phyloP scores from a whole-genome alignment of 2,888 invertebrate species.

The Conomelus anceps region DNA sequence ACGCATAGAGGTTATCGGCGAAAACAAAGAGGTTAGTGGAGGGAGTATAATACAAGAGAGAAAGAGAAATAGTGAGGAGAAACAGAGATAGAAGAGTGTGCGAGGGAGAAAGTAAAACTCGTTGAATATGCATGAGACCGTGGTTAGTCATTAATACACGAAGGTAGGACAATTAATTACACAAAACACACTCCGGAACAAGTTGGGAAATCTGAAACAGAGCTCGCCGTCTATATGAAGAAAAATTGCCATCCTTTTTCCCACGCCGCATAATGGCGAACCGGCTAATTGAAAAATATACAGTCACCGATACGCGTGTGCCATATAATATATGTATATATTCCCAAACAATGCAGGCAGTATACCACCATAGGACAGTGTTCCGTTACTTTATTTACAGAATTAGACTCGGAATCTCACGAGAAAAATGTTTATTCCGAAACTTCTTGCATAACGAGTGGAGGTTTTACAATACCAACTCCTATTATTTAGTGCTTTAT shows the following conservation, averaged over 20 bases:
- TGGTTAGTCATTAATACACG: neutral
- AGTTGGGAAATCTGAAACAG: neutral
- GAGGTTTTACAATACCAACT: neutral
- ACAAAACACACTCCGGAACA: neutral
- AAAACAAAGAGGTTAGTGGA: neutral
- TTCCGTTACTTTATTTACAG: neutral
- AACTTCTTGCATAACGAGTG: neutral
- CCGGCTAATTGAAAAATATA: neutral
- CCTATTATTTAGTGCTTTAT: no score
- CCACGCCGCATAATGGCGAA: neutral
- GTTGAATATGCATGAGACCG: neutral
- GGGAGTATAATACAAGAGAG: no score
- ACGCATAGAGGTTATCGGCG: neutral
- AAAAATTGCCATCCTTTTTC: neutral
- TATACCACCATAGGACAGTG: neutral
- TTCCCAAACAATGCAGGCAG: neutral
- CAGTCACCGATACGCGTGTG: neutral
- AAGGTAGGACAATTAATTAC: neutral
- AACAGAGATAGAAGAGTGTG: no score
- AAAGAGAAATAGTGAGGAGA: neutral
- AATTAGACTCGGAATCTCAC: neutral
- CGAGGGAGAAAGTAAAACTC: neutral
- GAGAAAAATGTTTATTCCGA: neutral
- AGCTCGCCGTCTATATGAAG: neutral
- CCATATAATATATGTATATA: neutral